Percentiles rank a stretch among this genome's conserved stretches.
Conservation (phyloP, 2,113 vertebrate species). For the Neodontobutis hainanensis region DNA sequence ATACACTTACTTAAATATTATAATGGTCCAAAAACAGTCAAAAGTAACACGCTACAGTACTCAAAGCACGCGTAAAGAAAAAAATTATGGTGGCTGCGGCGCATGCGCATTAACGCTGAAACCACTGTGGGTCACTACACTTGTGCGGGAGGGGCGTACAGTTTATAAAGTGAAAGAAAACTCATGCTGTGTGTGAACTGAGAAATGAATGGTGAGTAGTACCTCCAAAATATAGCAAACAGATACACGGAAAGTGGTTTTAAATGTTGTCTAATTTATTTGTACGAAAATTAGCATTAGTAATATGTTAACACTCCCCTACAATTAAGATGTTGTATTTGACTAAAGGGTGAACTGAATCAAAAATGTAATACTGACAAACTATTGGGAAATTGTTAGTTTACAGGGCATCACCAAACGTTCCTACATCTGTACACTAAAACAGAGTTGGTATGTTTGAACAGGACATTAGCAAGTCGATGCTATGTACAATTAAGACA, state of each 20-base stretch:
- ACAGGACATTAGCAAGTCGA: constrained; percentile 2
- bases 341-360: neutral
- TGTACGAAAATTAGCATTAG: neutral
- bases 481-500: constrained; percentile 67
- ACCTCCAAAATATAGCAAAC: too few relatives aligned
- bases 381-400: neutral
- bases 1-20: constrained; percentile 59
- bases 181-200: neutral
- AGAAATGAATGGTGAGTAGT: neutral
- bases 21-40: constrained; percentile 55
- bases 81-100: neutral
- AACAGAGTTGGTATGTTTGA: neutral
- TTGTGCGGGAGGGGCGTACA: neutral
- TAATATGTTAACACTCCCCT: neutral
- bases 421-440: neutral
- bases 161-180: neutral
- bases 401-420: neutral
- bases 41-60: constrained; percentile 36
- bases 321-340: neutral
- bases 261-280: too few relatives aligned
- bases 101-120: constrained; percentile 46
- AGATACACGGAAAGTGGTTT: neutral
- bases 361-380: neutral
- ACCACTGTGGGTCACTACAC: constrained; percentile 15
- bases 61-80: constrained; percentile 5